Percentiles rank a stretch among this genome's conserved stretches.
Conservation (phyloP, 2,113 vertebrate genomes). For the Misgurnus anguillicaudatus region DNA sequence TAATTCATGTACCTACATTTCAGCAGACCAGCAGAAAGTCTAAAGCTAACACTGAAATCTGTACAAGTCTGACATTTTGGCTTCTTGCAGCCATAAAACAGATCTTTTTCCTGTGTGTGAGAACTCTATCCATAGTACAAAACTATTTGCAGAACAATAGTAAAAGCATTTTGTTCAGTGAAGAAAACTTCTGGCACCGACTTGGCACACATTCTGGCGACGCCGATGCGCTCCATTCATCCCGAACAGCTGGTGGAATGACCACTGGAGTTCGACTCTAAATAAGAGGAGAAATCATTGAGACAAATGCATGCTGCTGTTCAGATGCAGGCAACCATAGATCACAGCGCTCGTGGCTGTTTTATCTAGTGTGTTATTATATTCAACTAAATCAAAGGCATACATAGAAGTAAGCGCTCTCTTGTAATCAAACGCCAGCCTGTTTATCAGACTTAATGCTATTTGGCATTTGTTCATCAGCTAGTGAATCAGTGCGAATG, state of each 20-base stretch:
- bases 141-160: background rate
- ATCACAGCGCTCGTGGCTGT: slow-evolving; percentile 34
- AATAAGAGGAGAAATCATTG: slow-evolving; percentile 17
- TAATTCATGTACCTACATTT: slow-evolving; percentile 28
- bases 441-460: slow-evolving; percentile 16
- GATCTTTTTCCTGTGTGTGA: slow-evolving; percentile 12
- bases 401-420: slow-evolving; percentile 27
- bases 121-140: slow-evolving; percentile 1
- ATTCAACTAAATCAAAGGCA: slow-evolving; percentile 30
- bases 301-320: slow-evolving; percentile 34
- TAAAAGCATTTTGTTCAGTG: background rate
- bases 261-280: slow-evolving; percentile 25
- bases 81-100: slow-evolving; percentile 29
- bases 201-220: background rate
- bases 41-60: slow-evolving; percentile 27
- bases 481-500: background rate
- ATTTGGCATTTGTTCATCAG: slow-evolving; percentile 25
- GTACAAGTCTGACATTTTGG: slow-evolving; percentile 38
- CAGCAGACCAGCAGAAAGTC: slow-evolving; percentile 16
- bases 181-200: slow-evolving; percentile 16
- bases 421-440: slow-evolving; percentile 16
- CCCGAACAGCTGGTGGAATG: background rate
- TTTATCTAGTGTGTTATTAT: slow-evolving; percentile 29
- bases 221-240: slow-evolving; percentile 1
- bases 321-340: slow-evolving; percentile 35